These are phyloP conservation scores for Dichetophora obliterata DNA, from an alignment of 2,888 invertebrate species.

Conservation along the genomic window DNA sequence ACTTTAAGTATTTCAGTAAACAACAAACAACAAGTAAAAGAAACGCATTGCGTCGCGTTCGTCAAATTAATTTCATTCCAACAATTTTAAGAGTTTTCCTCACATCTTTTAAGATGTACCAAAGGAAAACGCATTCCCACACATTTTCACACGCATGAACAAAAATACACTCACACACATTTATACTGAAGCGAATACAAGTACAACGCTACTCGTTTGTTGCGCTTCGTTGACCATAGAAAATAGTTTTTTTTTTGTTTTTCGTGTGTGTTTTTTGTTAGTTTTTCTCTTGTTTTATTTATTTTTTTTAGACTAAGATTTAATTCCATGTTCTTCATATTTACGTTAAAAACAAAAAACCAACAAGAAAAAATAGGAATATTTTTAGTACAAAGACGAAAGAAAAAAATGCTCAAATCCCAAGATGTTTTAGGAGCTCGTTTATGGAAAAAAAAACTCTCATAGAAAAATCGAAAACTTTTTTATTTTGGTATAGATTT, in stretches of 20 bases:
- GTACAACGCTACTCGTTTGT: background rate
- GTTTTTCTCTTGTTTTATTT: no score
- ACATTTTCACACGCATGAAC: background rate
- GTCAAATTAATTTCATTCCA: background rate
- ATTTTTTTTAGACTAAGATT: no score
- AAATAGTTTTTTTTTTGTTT: slow-evolving; percentile 12
- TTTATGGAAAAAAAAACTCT: no score
- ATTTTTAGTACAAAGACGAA: no score
- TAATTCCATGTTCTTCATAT: no score
- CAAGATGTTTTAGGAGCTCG: no score
- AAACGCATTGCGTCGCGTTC: background rate
- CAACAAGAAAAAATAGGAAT: no score
- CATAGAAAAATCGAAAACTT: no score
- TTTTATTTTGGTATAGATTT: no score
- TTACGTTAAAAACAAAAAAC: no score
- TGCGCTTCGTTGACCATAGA: slow-evolving; percentile 13
- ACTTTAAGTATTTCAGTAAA: background rate
- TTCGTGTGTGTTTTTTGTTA: background rate
- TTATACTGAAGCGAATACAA: background rate
- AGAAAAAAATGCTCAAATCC: no score
- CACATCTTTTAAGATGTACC: background rate
- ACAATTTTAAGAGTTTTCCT: background rate
- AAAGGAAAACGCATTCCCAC: background rate
- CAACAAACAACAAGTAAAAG: background rate
- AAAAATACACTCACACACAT: background rate